Evolutionary conservation across 1,140 invertebrate genomes (phyloP).

Genomic region (Adelges cooleyi): DNA sequence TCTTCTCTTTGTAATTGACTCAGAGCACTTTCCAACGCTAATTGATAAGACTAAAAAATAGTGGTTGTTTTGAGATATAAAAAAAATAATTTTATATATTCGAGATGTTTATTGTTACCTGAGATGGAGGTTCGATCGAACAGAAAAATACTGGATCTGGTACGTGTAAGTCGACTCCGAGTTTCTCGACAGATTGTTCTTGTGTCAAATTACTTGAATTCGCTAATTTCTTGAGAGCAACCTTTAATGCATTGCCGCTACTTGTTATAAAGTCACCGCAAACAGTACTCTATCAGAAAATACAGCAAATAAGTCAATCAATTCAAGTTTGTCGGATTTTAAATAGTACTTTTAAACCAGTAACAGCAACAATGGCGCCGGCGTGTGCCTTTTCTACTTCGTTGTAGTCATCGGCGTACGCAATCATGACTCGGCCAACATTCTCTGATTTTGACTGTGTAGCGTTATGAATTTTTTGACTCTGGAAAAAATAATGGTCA

Average conservation of each 20-base stretch:
- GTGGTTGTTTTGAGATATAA: no score
- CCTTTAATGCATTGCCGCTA: conserved; percentile 43
- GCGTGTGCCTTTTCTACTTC: conserved; percentile 51
- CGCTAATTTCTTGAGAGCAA: conserved; percentile 45
- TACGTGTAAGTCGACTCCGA: conserved; percentile 50
- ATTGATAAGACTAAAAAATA: conserved; percentile 47
- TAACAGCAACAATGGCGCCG: conserved; percentile 85
- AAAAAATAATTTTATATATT: no score
- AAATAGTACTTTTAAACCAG: conserved; percentile 60
- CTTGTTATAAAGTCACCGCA: conserved; percentile 78
- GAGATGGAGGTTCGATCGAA: conserved; percentile 83
- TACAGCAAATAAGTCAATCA: no score
- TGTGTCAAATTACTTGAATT: conserved; percentile 35
- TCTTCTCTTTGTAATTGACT: conserved; percentile 78
- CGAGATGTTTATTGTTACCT: no score
- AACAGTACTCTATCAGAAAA: conserved; percentile 45
- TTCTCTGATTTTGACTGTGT: conserved; percentile 53
- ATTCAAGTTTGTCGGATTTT: no score
- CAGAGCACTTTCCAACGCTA: conserved; percentile 72
- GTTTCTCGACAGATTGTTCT: conserved; percentile 39
- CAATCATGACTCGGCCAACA: conserved; percentile 53
- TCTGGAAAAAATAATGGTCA: conserved; percentile 34
- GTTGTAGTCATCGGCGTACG: conserved; percentile 75
- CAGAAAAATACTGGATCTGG: conserved; percentile 96
- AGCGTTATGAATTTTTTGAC: conserved; percentile 66